Evolutionary conservation across 1,140 invertebrate genomes (phyloP).

Genomic region (Heterodera carotae): DNA sequence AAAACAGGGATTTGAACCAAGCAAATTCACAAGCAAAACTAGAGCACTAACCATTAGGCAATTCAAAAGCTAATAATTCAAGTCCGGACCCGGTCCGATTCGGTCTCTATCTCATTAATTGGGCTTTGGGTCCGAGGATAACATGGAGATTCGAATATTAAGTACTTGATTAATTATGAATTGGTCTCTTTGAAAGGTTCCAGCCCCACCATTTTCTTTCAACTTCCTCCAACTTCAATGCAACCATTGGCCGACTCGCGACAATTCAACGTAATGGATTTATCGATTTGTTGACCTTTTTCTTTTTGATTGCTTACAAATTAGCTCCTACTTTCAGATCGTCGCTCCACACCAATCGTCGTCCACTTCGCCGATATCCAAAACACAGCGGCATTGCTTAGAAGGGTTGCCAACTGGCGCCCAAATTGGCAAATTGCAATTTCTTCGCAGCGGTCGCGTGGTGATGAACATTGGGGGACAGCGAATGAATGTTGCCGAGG

Average conservation of each 20-base stretch:
- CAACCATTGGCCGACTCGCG: neutral
- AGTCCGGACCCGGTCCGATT: no score
- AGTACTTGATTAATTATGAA: no score
- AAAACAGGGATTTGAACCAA: no score
- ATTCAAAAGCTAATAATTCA: no score
- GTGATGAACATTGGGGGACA: conserved; percentile 41
- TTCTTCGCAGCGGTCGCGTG: conserved; percentile 37
- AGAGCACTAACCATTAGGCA: no score
- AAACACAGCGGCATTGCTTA: conserved; percentile 27
- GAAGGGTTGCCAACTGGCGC: conserved; percentile 30
- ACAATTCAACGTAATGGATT: neutral
- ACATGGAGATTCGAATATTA: no score
- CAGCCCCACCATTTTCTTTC: conserved; percentile 36
- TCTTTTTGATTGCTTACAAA: no score
- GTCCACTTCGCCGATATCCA: neutral
- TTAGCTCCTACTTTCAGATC: no score
- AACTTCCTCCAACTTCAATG: conserved; percentile 35
- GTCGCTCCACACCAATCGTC: neutral
- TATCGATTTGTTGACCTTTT: no score
- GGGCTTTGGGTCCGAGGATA: no score
- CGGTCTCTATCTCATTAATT: no score
- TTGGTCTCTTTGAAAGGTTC: conserved; percentile 9
- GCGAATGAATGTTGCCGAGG: conserved; percentile 38
- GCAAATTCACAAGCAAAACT: no score
- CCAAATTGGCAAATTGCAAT: conserved; percentile 40